Conservation (phyloP, 2,888 invertebrate species). For the Eilema caniola region DNA sequence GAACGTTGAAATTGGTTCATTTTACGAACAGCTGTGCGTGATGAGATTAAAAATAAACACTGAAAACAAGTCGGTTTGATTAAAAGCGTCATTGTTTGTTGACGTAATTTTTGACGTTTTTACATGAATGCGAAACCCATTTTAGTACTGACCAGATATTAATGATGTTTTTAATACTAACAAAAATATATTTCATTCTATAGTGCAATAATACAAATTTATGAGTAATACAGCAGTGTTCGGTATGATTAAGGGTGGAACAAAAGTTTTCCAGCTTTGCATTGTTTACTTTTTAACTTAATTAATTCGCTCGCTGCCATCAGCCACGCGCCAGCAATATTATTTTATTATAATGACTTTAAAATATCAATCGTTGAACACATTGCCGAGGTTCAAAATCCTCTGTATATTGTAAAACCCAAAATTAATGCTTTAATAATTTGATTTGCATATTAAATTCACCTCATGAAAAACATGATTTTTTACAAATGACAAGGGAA, state of each 20-base stretch:
- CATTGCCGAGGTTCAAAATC: conserved; percentile 59
- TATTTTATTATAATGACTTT: conserved; percentile 62
- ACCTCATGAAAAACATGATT: conserved; percentile 31
- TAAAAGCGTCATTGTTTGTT: conserved; percentile 16
- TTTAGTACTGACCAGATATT: neutral
- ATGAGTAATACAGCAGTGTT: conserved; percentile 46
- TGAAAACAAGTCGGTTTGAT: conserved; percentile 20
- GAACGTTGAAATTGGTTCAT: conserved; percentile 11
- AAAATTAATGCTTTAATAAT: conserved; percentile 34
- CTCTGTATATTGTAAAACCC: conserved; percentile 49
- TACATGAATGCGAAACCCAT: conserved; percentile 15
- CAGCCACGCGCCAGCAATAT: conserved; percentile 56
- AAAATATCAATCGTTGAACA: conserved; percentile 55
- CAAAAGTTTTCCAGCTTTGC: conserved; percentile 59
- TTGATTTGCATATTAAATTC: conserved; percentile 44
- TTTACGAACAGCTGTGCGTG: conserved; percentile 20
- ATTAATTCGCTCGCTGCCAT: conserved; percentile 66
- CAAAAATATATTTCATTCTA: conserved; percentile 33
- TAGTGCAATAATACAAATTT: conserved; percentile 9
- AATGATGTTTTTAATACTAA: conserved; percentile 17
- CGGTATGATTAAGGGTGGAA: conserved; percentile 50
- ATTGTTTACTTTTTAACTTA: conserved; percentile 71
- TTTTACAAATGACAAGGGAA: conserved; percentile 22
- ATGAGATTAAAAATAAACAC: conserved; percentile 24
- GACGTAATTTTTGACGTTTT: conserved; percentile 16